A percentile compares a stretch with the other conserved stretches of the same genome.
These are phyloP conservation scores for Andrena cerasifolii DNA, from an alignment of 1,140 invertebrate genomes.

Conservation along the genomic window DNA sequence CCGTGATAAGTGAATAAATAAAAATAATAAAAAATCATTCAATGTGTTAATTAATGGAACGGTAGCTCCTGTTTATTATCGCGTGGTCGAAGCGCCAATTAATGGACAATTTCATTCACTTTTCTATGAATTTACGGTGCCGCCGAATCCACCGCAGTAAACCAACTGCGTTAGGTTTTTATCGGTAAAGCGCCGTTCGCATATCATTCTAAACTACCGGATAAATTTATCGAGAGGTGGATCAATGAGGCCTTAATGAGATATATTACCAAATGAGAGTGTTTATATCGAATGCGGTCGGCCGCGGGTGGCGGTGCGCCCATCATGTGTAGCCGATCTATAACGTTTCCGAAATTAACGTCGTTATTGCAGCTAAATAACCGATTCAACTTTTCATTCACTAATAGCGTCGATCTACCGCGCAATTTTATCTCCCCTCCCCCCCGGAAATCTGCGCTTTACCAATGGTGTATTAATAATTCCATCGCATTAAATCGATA, in stretches of 20 bases:
- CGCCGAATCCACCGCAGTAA: constrained; percentile 21
- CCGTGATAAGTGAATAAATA: too few relatives aligned
- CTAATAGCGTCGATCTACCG: background rate
- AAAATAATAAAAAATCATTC: background rate
- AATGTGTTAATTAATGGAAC: background rate
- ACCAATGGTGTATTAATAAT: too few relatives aligned
- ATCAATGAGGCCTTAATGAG: constrained; percentile 56
- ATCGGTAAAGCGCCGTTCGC: constrained; percentile 7
- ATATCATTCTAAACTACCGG: constrained; percentile 40
- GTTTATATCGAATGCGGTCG: constrained; percentile 50
- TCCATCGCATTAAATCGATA: too few relatives aligned
- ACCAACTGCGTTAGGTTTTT: constrained; percentile 35
- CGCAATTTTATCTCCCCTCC: background rate
- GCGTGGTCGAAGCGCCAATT: background rate
- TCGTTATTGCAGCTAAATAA: constrained; percentile 26
- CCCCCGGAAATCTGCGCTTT: too few relatives aligned
- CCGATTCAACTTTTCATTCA: constrained; percentile 4
- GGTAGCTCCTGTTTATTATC: background rate
- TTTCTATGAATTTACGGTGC: constrained; percentile 23
- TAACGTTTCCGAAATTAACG: constrained; percentile 29
- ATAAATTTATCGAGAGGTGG: constrained; percentile 50
- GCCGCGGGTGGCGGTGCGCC: constrained; percentile 30
- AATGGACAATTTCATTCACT: constrained; percentile 28
- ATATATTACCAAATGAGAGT: constrained; percentile 54
- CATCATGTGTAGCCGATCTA: constrained; percentile 23